Evolutionary conservation across 2,113 vertebrate genomes (phyloP).

Genomic region (Galemys pyrenaicus): DNA sequence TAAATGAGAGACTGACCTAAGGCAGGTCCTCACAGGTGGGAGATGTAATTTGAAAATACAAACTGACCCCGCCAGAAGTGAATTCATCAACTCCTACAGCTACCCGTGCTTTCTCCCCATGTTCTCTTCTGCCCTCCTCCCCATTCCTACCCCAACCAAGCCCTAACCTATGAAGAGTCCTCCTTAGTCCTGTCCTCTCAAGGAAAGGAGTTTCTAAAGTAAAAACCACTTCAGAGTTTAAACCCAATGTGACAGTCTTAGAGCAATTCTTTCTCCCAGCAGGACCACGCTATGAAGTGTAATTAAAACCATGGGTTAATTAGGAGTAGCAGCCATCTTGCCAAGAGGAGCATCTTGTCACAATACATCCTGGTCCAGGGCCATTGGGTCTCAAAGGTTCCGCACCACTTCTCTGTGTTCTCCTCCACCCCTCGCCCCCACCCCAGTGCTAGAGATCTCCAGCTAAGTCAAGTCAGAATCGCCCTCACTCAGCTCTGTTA

Average conservation of each 20-base stretch:
- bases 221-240: constrained; percentile 18
- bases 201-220: constrained; percentile 33
- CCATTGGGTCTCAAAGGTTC: not conserved
- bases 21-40: not conserved
- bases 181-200: not conserved
- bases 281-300: constrained; percentile 37
- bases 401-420: not conserved
- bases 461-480: not conserved
- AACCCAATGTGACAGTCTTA: constrained; percentile 25
- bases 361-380: not conserved
- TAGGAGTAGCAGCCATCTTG: constrained; percentile 44
- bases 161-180: not conserved
- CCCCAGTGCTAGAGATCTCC: not conserved
- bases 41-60: not conserved
- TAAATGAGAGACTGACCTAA: not conserved
- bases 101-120: not conserved
- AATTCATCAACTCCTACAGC: too few relatives aligned
- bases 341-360: not conserved
- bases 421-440: not conserved
- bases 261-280: constrained; percentile 54
- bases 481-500: not conserved
- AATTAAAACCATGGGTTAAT: constrained; percentile 67
- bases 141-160: not conserved
- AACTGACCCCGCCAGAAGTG: not conserved
- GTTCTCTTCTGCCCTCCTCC: not conserved